phyloP scores from a whole-genome alignment of 2,797 vertebrate genomes.

The Melanotaenia maccullochi region DNA sequence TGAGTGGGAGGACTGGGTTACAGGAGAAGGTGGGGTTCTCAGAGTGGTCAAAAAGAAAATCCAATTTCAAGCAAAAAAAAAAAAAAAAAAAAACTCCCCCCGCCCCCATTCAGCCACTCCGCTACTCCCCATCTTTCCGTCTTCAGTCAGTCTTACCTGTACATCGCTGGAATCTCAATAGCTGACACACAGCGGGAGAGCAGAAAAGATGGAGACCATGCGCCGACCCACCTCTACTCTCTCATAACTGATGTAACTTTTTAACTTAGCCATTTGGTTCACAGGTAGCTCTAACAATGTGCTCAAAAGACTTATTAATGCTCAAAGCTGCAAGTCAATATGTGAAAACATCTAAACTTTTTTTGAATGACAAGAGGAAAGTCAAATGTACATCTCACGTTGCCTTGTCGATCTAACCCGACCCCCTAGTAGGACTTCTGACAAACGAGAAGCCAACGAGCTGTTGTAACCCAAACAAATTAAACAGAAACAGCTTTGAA shows the following conservation, averaged over 20 bases:
- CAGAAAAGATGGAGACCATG: conserved; percentile 17
- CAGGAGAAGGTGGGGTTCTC: conserved; percentile 81
- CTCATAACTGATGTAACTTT: conserved; percentile 45
- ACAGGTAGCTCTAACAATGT: conserved; percentile 26
- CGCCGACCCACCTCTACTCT: conserved; percentile 30
- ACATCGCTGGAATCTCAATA: conserved; percentile 68
- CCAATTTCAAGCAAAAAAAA: conserved; percentile 71
- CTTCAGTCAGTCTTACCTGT: conserved; percentile 43
- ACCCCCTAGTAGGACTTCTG: conserved; percentile 42
- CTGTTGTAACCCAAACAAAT: conserved; percentile 39
- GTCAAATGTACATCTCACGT: conserved; percentile 27
- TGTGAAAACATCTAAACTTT: conserved; percentile 36
- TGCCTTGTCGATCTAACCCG: conserved; percentile 28
- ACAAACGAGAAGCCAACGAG: conserved; percentile 36
- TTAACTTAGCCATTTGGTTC: conserved; percentile 38
- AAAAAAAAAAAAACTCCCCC: conserved; percentile 29
- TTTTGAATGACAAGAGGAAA: conserved; percentile 22
- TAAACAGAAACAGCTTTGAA: conserved; percentile 12
- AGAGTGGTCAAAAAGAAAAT: conserved; percentile 82
- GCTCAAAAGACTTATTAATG: conserved; percentile 23
- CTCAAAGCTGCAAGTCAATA: conserved; percentile 30
- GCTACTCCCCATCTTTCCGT: conserved; percentile 2
- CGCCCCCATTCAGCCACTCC: conserved; percentile 3
- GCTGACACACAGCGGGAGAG: conserved; percentile 46
- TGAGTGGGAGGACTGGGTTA: conserved; percentile 78